Evolutionary conservation across 2,888 invertebrate species (phyloP), one percentile per base, ranked within the genome.

Genomic region (Limenitis camilla): DNA sequence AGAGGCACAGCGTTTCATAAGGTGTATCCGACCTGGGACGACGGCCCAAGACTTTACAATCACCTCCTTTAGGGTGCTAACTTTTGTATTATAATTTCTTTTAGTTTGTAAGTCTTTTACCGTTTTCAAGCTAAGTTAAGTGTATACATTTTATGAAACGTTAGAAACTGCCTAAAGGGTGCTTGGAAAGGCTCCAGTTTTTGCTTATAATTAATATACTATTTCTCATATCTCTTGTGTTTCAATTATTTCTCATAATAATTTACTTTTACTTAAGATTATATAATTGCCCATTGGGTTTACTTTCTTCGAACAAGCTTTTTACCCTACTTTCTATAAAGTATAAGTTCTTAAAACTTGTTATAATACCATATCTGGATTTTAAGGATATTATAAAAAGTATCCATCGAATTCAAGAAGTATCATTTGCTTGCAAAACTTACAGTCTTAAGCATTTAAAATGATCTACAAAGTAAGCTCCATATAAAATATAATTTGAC

Each of bases 81-180:
- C 77, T 85, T 77, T 84, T 84, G 84, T 86, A 84, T 78, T 70
- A 85, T 86, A 85, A 49, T 73, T 84, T 78, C 78, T 72, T 63
- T 59, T 82, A 84, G 83, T 72, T 67, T 71, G 64, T 85, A 84
- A 80, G 82, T 74, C 65, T 69, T 68, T 63, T 58, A 60, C 71
- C 63, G 64, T 70, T 76, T 73, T 68, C 68, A 62, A 68, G 63
- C 64, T 68, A 68, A 61, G 61, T 61, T 48, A 61, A 54, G 64
- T 65, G 65, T 63, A 67, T 81, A 79, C 81, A 81, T 78, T 78
- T 83, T 85, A 78, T 85, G 85, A 83, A 87, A 85, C 81, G 81
- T 81, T 77, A 71, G 69, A 74, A 59, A 60, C 69, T 68, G 77
- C 74, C 75, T 78, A 66, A 67, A 74, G 76, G 76, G 76, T 78